These are phyloP conservation scores for Oxycera nigricornis DNA, from an alignment of 2,888 invertebrate genomes.

Conservation along the genomic window DNA sequence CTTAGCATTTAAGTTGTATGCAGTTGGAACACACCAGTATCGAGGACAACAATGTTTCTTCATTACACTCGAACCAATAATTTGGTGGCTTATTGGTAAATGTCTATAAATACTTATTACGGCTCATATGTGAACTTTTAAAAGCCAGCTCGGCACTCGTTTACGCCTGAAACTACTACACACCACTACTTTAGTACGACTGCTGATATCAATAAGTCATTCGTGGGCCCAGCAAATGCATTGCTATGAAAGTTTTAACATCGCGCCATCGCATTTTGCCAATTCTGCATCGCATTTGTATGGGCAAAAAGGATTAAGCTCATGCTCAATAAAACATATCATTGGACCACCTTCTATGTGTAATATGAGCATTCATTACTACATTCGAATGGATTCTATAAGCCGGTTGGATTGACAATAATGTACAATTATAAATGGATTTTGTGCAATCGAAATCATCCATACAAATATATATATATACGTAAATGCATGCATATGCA, in stretches of 20 bases:
- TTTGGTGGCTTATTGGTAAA: constrained; percentile 25
- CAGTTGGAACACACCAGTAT: too few relatives aligned
- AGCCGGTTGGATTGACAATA: constrained; percentile 44
- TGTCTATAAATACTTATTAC: constrained; percentile 25
- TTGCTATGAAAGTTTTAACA: constrained; percentile 30
- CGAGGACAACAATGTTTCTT: background rate
- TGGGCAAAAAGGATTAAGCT: constrained; percentile 36
- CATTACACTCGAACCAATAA: constrained; percentile 16
- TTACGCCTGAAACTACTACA: background rate
- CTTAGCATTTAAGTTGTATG: too few relatives aligned
- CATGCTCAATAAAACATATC: constrained; percentile 36
- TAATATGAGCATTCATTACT: constrained; percentile 42
- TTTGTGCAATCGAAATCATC: constrained; percentile 53
- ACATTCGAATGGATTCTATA: constrained; percentile 43
- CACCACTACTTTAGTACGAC: background rate
- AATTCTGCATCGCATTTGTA: constrained; percentile 15
- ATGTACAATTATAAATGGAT: constrained; percentile 58
- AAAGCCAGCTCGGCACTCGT: background rate
- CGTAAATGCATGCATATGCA: too few relatives aligned
- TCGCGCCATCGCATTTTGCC: constrained; percentile 11
- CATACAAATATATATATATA: too few relatives aligned
- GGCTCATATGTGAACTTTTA: background rate
- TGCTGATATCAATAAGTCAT: constrained; percentile 35
- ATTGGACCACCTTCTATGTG: constrained; percentile 38
- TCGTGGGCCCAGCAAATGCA: constrained; percentile 14